Conservation (phyloP, 2,888 invertebrate genomes). For the Crossocerus cetratus region DNA sequence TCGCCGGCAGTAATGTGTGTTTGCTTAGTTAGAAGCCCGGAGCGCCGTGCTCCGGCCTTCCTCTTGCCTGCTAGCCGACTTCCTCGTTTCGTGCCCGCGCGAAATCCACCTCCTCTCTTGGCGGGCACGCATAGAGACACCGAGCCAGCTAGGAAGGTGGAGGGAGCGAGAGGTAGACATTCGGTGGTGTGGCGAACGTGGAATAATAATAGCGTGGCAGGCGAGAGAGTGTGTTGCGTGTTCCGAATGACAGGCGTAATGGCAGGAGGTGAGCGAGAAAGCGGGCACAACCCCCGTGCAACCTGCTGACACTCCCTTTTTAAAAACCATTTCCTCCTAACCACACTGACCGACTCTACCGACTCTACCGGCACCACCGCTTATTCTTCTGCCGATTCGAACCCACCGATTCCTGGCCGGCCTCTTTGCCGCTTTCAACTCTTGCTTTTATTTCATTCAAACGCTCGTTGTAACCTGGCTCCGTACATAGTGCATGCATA, state of each 20-base stretch:
- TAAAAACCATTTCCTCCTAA: slow-evolving; percentile 61
- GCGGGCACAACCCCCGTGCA: slow-evolving; percentile 27
- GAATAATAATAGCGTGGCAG: slow-evolving; percentile 70
- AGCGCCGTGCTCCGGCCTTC: too few species aligned
- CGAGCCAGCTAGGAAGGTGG: slow-evolving; percentile 9
- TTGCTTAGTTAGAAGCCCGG: slow-evolving; percentile 28
- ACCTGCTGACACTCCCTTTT: slow-evolving; percentile 57
- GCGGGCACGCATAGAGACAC: too few species aligned
- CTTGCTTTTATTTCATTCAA: not conserved
- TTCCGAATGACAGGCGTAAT: slow-evolving; percentile 71
- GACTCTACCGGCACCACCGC: slow-evolving; percentile 11
- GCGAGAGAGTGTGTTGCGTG: slow-evolving; percentile 70
- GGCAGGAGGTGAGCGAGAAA: slow-evolving; percentile 72
- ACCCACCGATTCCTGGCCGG: not conserved
- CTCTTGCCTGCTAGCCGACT: slow-evolving; percentile 14
- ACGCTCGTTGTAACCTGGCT: not conserved
- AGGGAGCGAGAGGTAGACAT: slow-evolving; percentile 49
- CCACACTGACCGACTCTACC: slow-evolving; percentile 40
- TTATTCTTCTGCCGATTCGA: not conserved
- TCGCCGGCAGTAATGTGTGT: slow-evolving; percentile 24
- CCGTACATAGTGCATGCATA: too few species aligned
- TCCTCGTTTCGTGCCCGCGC: slow-evolving; percentile 27
- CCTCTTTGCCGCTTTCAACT: not conserved
- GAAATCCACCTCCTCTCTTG: slow-evolving; percentile 34
- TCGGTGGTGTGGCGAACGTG: slow-evolving; percentile 53